phyloP scores from a whole-genome alignment of 2,797 vertebrate genomes.

The Pseudopleuronectes americanus region DNA sequence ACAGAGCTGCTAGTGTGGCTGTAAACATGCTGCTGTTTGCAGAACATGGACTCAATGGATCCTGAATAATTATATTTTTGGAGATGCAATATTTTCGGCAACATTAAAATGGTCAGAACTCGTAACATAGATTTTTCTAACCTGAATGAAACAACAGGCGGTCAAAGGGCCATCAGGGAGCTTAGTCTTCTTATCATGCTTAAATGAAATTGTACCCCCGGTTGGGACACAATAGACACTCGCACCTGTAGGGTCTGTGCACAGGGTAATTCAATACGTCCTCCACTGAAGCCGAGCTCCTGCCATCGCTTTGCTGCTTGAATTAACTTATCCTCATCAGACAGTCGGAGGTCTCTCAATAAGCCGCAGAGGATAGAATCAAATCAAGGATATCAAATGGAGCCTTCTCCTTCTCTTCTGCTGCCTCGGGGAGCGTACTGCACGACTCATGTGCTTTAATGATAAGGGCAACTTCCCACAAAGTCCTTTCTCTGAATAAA shows the following conservation, averaged over 20 bases:
- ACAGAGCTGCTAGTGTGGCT: too few relatives aligned
- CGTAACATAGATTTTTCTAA: too few relatives aligned
- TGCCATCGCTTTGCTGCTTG: constrained; percentile 27
- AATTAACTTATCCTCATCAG: constrained; percentile 49
- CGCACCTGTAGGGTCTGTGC: constrained; percentile 47
- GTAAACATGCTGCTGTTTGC: too few relatives aligned
- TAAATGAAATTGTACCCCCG: constrained; percentile 42
- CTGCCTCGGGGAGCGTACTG: constrained; percentile 10
- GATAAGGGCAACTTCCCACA: constrained; percentile 46
- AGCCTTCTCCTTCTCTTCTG: constrained; percentile 29
- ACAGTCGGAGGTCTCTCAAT: constrained; percentile 42
- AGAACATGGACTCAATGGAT: too few relatives aligned
- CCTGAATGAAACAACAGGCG: too few relatives aligned
- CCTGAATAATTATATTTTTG: too few relatives aligned
- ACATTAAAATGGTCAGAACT: too few relatives aligned
- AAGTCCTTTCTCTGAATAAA: constrained; percentile 27
- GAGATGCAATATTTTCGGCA: too few relatives aligned
- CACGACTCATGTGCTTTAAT: constrained; percentile 44
- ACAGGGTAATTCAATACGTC: constrained; percentile 59
- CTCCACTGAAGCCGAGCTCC: constrained; percentile 40
- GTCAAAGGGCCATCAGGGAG: constrained; percentile 17
- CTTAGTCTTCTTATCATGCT: constrained; percentile 17
- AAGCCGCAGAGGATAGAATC: constrained; percentile 44
- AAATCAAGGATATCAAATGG: constrained; percentile 66
- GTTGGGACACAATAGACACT: constrained; percentile 39